Evolutionary conservation across 2,797 vertebrate species (phyloP).

Genomic region (Scyliorhinus canicula): DNA sequence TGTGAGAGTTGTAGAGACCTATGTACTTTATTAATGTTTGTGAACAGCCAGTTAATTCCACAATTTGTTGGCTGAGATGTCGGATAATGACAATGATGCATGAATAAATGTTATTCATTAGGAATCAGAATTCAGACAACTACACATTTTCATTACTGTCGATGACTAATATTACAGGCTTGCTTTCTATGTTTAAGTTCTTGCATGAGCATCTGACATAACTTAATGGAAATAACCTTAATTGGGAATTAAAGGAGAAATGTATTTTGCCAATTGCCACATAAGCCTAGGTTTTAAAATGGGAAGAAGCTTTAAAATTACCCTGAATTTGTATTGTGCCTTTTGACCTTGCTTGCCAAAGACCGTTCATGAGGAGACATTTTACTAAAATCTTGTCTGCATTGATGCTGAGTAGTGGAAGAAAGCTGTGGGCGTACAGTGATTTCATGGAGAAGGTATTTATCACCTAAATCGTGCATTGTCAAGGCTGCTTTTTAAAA

Average conservation of each 20-base stretch:
- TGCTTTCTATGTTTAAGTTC: background rate
- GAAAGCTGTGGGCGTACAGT: background rate
- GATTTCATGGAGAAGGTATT: background rate
- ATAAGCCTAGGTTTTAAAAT: background rate
- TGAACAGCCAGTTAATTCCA: background rate
- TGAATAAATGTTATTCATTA: background rate
- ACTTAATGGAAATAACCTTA: background rate
- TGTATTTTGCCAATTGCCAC: background rate
- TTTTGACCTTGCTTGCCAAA: background rate
- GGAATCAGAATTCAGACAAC: background rate
- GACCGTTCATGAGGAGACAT: too few relatives aligned
- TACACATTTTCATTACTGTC: background rate
- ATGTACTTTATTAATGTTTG: background rate
- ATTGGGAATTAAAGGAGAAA: slow-evolving; percentile 3
- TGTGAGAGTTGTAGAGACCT: background rate
- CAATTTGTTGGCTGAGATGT: background rate
- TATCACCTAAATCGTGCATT: background rate
- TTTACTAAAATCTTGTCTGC: background rate
- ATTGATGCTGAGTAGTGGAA: background rate
- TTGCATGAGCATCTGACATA: background rate
- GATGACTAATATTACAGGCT: background rate
- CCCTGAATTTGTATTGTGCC: background rate
- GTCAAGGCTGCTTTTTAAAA: background rate
- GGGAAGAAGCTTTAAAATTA: background rate
- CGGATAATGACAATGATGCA: background rate